phyloP scores from a whole-genome alignment of 2,797 vertebrate species.

The Argya squamiceps region DNA sequence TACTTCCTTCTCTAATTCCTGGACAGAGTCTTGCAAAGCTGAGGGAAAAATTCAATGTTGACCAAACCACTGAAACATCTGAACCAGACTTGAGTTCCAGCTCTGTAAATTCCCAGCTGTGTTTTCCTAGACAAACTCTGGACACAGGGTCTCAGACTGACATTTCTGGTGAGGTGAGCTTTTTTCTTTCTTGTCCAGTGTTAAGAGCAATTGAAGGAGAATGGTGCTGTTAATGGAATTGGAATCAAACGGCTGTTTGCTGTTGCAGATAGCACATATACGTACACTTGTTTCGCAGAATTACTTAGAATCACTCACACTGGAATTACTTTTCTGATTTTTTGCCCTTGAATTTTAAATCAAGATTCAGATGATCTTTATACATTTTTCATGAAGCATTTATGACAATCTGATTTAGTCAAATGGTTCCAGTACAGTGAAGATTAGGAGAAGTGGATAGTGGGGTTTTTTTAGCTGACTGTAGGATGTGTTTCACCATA shows the following conservation, averaged over 20 bases:
- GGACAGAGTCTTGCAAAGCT: conserved; percentile 83
- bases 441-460: not conserved
- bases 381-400: not conserved
- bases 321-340: not conserved
- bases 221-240: not conserved
- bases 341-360: not conserved
- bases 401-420: not conserved
- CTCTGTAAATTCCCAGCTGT: conserved; percentile 70
- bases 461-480: not conserved
- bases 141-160: conserved; percentile 85
- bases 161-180: conserved; percentile 84
- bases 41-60: conserved; percentile 77
- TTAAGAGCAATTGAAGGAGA: not conserved
- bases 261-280: not conserved
- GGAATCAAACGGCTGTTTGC: not conserved
- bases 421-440: not conserved
- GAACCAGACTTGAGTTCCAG: conserved; percentile 74
- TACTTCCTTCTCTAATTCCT: conserved; percentile 3
- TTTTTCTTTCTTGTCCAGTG: not conserved
- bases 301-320: not conserved
- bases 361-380: not conserved
- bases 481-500: not conserved
- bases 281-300: not conserved
- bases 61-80: conserved; percentile 69
- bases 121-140: conserved; percentile 80